These are phyloP conservation scores for Steromphala cineraria DNA, from an alignment of 2,888 invertebrate genomes.

Conservation along the genomic window DNA sequence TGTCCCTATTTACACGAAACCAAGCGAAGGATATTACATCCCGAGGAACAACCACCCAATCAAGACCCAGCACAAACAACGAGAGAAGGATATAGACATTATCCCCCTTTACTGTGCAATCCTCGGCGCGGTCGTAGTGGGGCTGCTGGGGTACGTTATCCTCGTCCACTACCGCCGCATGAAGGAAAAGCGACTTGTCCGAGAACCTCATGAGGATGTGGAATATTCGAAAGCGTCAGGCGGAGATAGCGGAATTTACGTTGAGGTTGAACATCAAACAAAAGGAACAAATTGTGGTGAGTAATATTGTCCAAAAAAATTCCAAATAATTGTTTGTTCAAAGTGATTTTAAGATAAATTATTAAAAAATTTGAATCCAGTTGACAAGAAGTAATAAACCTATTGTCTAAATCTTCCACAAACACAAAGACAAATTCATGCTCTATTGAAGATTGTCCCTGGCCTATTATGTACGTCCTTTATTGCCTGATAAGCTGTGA, in stretches of 20 bases:
- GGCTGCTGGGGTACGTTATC: slow-evolving; percentile 70
- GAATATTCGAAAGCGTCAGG: slow-evolving; percentile 62
- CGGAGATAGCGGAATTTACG: slow-evolving; percentile 65
- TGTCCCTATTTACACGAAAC: neutral
- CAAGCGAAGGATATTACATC: neutral
- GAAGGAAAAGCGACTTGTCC: slow-evolving; percentile 53
- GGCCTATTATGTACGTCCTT: no score
- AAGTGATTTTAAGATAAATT: no score
- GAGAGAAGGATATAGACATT: slow-evolving; percentile 50
- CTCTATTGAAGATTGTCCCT: no score
- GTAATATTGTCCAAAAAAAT: neutral
- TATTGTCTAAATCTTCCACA: no score
- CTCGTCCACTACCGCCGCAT: slow-evolving; percentile 65
- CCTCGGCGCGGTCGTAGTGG: slow-evolving; percentile 69
- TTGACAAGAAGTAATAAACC: no score
- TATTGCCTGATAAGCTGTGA: no score
- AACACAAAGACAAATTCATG: no score
- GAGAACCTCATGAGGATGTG: slow-evolving; percentile 60
- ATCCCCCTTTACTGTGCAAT: slow-evolving; percentile 73
- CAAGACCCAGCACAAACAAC: neutral
- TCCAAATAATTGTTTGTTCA: no score
- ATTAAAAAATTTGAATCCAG: no score
- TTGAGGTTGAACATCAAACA: slow-evolving; percentile 59
- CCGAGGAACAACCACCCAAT: neutral
- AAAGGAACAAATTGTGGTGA: slow-evolving; percentile 18